These are phyloP conservation scores for Cryptocephalus moraei DNA, from an alignment of 2,888 invertebrate species.

Conservation along the genomic window DNA sequence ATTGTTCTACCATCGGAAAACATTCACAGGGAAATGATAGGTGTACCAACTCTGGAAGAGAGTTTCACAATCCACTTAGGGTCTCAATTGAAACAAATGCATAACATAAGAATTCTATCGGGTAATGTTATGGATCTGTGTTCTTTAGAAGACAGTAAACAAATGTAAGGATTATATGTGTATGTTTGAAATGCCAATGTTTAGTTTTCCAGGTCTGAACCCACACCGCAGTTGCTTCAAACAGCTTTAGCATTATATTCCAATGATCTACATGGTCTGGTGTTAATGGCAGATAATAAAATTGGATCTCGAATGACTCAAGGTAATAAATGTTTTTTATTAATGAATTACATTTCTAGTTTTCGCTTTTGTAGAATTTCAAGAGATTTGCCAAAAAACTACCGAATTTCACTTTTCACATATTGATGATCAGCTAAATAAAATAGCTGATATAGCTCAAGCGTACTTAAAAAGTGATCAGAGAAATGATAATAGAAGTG, in stretches of 20 bases:
- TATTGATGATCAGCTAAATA: slow-evolving; percentile 75
- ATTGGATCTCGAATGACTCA: slow-evolving; percentile 34
- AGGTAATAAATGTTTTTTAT: slow-evolving; percentile 14
- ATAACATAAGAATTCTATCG: slow-evolving; percentile 87
- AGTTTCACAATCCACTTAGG: slow-evolving; percentile 97
- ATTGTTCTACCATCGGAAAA: slow-evolving; percentile 12
- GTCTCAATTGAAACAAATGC: slow-evolving; percentile 96
- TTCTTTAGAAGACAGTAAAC: slow-evolving; percentile 36
- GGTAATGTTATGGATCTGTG: slow-evolving; percentile 77
- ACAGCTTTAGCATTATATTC: slow-evolving; percentile 92
- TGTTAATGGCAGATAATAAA: slow-evolving; percentile 62
- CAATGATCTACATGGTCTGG: slow-evolving; percentile 77
- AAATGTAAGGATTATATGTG: slow-evolving; percentile 19
- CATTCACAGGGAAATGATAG: slow-evolving; percentile 15
- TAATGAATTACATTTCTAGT: neutral
- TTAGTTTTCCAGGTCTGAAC: slow-evolving; percentile 39
- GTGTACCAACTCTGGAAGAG: slow-evolving; percentile 58
- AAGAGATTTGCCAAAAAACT: slow-evolving; percentile 60
- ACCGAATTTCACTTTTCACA: slow-evolving; percentile 93
- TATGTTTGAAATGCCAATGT: neutral
- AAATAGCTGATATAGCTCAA: slow-evolving; percentile 40
- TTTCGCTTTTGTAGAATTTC: slow-evolving; percentile 46
- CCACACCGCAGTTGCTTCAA: slow-evolving; percentile 73
- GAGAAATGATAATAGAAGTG: slow-evolving; percentile 17
- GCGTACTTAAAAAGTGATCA: slow-evolving; percentile 24